These are phyloP conservation scores for Rattus rattus DNA, from an alignment of 2,113 vertebrate genomes.

Conservation along the genomic window DNA sequence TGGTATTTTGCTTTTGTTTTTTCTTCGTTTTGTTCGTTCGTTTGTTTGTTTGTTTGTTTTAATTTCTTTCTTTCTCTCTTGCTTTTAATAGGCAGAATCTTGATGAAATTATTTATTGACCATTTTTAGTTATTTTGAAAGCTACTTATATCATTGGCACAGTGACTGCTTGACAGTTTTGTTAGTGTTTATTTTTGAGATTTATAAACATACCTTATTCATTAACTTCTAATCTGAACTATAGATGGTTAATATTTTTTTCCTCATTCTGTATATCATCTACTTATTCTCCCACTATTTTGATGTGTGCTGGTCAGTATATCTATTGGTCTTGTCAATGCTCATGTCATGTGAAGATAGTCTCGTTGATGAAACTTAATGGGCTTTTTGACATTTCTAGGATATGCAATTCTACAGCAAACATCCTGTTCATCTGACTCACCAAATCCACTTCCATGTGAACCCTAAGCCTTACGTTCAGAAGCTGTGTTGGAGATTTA, in stretches of 20 bases:
- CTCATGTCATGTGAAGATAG: background rate
- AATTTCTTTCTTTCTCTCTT: background rate
- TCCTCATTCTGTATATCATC: background rate
- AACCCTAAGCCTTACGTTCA: background rate
- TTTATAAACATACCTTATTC: background rate
- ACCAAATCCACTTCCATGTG: background rate
- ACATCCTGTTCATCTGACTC: background rate
- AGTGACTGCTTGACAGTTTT: background rate
- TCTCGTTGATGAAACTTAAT: background rate
- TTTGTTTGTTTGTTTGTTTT: too few relatives aligned
- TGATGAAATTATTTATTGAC: background rate
- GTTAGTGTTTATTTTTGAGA: background rate
- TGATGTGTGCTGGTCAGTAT: background rate
- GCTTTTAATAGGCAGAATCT: background rate
- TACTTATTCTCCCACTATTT: background rate
- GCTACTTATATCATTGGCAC: background rate
- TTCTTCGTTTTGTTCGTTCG: rapidly evolving
- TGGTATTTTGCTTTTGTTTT: background rate
- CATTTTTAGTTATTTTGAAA: background rate
- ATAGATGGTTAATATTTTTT: background rate
- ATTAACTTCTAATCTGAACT: background rate
- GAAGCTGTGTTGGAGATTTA: background rate
- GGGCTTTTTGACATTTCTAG: background rate
- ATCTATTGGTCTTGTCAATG: background rate
- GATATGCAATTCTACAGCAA: background rate